Base-by-base conservation (phyloP, 2,888 invertebrate genomes). In the Idaea dimidiata region DNA sequence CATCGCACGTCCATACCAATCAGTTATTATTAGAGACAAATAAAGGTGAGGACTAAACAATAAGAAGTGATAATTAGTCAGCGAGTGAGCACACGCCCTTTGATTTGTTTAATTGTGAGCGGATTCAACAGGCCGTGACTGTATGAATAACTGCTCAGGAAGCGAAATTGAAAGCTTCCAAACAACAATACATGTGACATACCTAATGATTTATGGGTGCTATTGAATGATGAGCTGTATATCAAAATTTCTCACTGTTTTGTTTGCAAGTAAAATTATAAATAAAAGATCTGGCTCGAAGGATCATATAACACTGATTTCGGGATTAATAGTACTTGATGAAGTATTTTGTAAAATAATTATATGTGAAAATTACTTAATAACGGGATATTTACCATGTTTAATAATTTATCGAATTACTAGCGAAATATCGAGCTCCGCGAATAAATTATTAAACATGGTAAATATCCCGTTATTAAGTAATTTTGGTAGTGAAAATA, bases 41-140 rank as follows among this genome's bases (percentile, higher is more conserved):
- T 33, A 43, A 43, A 43, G 43, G 43, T 43, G 43, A 43, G 43
- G 43, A 43, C 43, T 43, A 43, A 43, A 43, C 43, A 43, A 43
- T 43, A 43, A 43, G 5, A 43, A 43, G 43, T 43, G 43, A 43
- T 43, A 43, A 43, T 43, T 43, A 43, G 43, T 43, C 43, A 7
- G 43, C 43, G 43, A 43, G 43, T 5, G 24, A 24, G n/a, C n/a
- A 24, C 43, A 43, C 43, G 43, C 43, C 43, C 43, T 43, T 43
- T 43, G 43, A 43, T 43, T 43, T 14, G 33, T 33, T 43, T 43
- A 43, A 43, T 43, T 43, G 43, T 43, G 10, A 43, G 43, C 43
- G 8, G 43, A 43, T 43, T 10, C 43, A 43, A 43, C 43, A 43
- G 14, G 14, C 43, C 43, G 43, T 43, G 43, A 43, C 43, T 1